Evolutionary conservation across 2,888 invertebrate species (phyloP), one percentile per base, ranked within the genome.

Genomic region (Ditula angustiorana): DNA sequence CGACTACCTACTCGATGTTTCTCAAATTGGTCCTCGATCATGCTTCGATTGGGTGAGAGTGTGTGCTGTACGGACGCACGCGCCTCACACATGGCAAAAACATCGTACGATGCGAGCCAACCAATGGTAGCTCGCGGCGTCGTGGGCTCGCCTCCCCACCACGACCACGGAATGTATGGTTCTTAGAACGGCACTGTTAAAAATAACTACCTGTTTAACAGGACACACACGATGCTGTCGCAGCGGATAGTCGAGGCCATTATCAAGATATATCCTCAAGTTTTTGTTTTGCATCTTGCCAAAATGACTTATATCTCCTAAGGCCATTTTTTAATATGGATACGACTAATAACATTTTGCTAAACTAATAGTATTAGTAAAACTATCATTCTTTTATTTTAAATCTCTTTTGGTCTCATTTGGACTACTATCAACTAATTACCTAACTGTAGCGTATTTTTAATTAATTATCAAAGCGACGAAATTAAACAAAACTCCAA

Each of bases 111-210:
- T 93, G 74, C 75, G 65, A 65, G 71, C 71, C 73, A 80, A 78
- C 93, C 93, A 93, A 93, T 93, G 71, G 72, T 69, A 81, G 69
- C 44, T 44, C 62, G 73, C 76, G 70, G 77, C 82, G 82, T 81
- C 80, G 92, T 92, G 93, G 93, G 93, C 93, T 92, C 88, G 93
- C 74, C 92, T 82, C 88, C 90, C 92, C 90, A 86, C 90, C 81
- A 85, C 71, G 75, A 67, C 82, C 73, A 78, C 72, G 90, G 92
- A 88, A 91, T 91, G 91, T 82, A 82, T 81, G 78, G 76, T 83
- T 86, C 84, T 85, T 78, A 86, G 87, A 90, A 86, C 83, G 85
- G 86, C 87, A 85, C 85, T 85, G 89, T 83, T 91, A 90, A 89
- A 91, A 92, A 90, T 92, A 91, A 90, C 90, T 81, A 86, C 90